Evolutionary conservation across 2,888 invertebrate species (phyloP).

Genomic region (Heliconius sara): DNA sequence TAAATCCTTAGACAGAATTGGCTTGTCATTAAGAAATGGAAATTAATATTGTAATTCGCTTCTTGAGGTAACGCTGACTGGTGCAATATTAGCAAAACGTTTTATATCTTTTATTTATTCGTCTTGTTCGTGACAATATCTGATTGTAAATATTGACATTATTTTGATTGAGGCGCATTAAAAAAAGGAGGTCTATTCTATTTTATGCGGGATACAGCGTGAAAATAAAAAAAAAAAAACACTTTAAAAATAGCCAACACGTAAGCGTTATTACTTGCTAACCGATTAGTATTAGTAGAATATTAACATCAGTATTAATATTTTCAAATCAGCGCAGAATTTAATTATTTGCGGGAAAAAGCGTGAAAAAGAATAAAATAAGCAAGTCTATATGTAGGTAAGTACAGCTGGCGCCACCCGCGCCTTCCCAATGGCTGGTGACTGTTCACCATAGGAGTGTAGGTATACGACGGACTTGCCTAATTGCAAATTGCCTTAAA

Average conservation of each 20-base stretch:
- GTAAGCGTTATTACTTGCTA: too few species aligned
- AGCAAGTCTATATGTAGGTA: neutral
- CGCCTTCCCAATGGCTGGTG: neutral
- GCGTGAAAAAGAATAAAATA: too few species aligned
- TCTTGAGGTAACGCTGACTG: neutral
- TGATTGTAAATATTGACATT: neutral
- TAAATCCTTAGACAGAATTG: neutral
- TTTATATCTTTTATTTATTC: neutral
- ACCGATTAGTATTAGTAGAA: too few species aligned
- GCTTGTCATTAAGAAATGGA: constrained; percentile 7
- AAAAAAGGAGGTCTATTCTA: neutral
- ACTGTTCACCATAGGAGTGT: neutral
- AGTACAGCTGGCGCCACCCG: neutral
- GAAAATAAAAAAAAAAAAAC: neutral
- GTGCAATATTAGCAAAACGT: neutral
- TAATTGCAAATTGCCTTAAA: constrained; percentile 1
- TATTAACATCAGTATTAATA: too few species aligned
- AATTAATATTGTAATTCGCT: constrained; percentile 5
- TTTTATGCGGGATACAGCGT: neutral
- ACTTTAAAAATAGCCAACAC: too few species aligned
- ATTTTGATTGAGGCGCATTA: neutral
- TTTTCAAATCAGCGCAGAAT: too few species aligned
- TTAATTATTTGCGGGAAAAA: too few species aligned
- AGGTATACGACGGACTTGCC: neutral
- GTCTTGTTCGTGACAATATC: neutral